A percentile compares a stretch with the other conserved stretches of the same genome.
phyloP scores from a whole-genome alignment of 1,140 invertebrate species.

The Lethocerus indicus region DNA sequence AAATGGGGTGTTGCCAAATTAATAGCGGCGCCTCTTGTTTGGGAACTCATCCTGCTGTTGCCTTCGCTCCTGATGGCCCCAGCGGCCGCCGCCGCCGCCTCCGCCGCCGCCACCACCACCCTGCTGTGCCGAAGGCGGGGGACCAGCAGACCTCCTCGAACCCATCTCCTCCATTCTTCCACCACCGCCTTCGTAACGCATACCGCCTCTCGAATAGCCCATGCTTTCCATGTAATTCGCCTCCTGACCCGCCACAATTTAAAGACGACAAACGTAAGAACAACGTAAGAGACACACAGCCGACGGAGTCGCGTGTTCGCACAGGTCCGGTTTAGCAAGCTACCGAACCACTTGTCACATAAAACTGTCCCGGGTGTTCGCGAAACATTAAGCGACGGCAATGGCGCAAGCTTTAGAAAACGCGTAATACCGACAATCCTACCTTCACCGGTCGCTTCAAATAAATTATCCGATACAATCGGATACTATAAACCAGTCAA shows the following conservation, averaged over 20 bases:
- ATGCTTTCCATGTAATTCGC: conserved; percentile 15
- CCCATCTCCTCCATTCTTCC: conserved; percentile 9
- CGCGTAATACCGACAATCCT: too few relatives aligned
- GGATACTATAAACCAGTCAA: too few relatives aligned
- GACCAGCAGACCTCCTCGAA: conserved; percentile 5
- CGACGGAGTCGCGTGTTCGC: neutral
- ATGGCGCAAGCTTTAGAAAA: too few relatives aligned
- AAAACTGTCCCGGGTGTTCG: neutral
- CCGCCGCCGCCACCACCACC: too few relatives aligned
- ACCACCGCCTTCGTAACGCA: conserved; percentile 10
- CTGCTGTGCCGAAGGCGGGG: too few relatives aligned
- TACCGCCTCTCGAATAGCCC: conserved; percentile 9
- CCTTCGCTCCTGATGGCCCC: conserved; percentile 9
- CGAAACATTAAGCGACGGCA: too few relatives aligned
- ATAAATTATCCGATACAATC: too few relatives aligned
- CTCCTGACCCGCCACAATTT: conserved; percentile 12
- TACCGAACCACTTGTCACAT: neutral
- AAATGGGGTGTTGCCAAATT: too few relatives aligned
- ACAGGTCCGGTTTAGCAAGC: neutral
- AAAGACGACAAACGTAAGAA: neutral
- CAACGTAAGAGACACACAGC: neutral
- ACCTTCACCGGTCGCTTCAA: too few relatives aligned
- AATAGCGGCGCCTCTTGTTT: conserved; percentile 15
- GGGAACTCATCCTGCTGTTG: conserved; percentile 13
- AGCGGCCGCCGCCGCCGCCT: conserved; percentile 9